Base-by-base conservation (phyloP, 2,888 invertebrate species). In the Cryptocephalus moraei region DNA sequence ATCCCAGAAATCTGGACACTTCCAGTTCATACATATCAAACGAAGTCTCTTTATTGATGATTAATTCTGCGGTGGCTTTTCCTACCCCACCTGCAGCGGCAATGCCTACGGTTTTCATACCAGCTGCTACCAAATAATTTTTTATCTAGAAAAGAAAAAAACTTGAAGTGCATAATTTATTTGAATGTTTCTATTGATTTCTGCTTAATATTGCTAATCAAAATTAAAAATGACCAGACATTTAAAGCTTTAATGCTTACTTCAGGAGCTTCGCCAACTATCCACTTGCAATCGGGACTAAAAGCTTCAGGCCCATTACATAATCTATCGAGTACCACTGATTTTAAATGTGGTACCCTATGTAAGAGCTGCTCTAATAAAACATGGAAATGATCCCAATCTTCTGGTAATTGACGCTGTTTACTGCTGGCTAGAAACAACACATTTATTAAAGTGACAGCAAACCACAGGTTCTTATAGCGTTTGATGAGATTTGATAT, bases 341-440 rank as follows among this genome's bases (percentile, higher is more conserved):
- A 75, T 32, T 79, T 81, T 44, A 97, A 76, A 41, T 75, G 71
- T 0, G 97, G 96, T 49, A 93, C 82, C 22, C 96, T 79, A 55
- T 83, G 80, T 38, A 96, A 73, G 57, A 95, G 75, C 64, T 91
- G 83, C 57, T 92, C 89, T 32, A 97, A 75, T 40, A 95, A 73
- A 39, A 87, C 78, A 64, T 94, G 90, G 71, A 97, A 97, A 62
- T 93, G 92, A 69, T 97, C 96, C 96, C 96, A 97, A 70, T 96
- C 95, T 62, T 90, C 86, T 0, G 85, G 81, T 33, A 89, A 75
- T 61, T 81, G 77, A 9, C 87, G 75, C 41, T 84, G 80, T 14
- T 77, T 70, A 47, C 79, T 76, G 14, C 74, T 77, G 12, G 79
- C 79, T 81, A 57, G 45, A 64, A 47, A 44, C 22, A 32, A 43